Percentiles rank a stretch among this genome's conserved stretches.
Evolutionary conservation across 30 jellyfish, hydroid and myxozoan genomes (phyloP).

Genomic region (Catostylus mosaicus): DNA sequence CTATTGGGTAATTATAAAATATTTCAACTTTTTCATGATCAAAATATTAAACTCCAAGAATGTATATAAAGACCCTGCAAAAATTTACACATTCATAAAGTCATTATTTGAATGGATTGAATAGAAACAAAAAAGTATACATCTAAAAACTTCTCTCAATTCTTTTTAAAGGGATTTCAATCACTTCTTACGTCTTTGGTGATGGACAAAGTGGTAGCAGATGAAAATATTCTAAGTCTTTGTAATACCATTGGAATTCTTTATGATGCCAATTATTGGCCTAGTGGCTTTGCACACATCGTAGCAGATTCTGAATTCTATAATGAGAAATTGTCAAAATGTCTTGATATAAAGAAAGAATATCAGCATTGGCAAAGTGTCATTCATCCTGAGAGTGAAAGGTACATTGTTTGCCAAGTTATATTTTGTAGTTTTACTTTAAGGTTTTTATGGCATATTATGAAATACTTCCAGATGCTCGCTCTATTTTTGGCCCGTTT

Average conservation of each 20-base stretch:
- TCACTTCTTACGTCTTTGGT: slow-evolving; percentile 36
- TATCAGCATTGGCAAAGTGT: slow-evolving; percentile 52
- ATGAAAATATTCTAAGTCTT: slow-evolving; percentile 26
- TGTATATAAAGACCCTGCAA: no score
- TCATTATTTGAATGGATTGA: no score
- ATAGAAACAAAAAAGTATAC: not conserved
- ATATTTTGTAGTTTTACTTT: no score
- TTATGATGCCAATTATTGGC: slow-evolving; percentile 38
- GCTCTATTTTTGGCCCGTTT: no score
- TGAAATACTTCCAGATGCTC: no score
- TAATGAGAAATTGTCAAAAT: slow-evolving; percentile 31
- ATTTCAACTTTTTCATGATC: no score
- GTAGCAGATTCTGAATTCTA: slow-evolving; percentile 42
- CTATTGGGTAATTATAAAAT: no score
- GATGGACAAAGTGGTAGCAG: slow-evolving; percentile 51
- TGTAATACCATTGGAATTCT: slow-evolving; percentile 49
- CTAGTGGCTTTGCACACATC: slow-evolving; percentile 6
- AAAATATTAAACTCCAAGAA: no score
- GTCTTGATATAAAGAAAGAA: slow-evolving; percentile 67
- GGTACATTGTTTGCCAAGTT: no score
- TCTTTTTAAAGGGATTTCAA: slow-evolving; percentile 35
- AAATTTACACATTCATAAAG: no score
- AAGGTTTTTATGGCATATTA: no score
- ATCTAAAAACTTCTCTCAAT: no score
- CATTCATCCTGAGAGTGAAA: slow-evolving; percentile 18